Evolutionary conservation across 2,797 vertebrate species (phyloP).

Genomic region (Sebastes iracundus): DNA sequence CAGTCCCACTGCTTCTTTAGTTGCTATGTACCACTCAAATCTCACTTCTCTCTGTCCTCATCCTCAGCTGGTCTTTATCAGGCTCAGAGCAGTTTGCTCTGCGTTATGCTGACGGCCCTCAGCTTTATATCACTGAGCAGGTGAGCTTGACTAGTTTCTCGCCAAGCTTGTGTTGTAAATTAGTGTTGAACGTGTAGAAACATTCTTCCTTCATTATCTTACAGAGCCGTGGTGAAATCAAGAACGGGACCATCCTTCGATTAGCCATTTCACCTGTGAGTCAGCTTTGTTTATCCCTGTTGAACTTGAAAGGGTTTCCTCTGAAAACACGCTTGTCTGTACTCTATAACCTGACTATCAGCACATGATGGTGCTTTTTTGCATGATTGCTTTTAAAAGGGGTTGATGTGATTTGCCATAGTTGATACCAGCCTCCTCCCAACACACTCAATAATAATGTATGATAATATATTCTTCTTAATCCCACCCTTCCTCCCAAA

Average conservation of each 20-base stretch:
- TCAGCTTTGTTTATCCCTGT: slow-evolving; percentile 14
- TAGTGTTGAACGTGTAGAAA: neutral
- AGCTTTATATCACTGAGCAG: slow-evolving; percentile 99
- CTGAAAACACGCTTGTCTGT: neutral
- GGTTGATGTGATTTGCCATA: slow-evolving; percentile 14
- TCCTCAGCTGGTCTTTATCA: slow-evolving; percentile 92
- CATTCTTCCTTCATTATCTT: slow-evolving; percentile 30
- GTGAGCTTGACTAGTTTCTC: slow-evolving; percentile 68
- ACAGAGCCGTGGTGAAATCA: slow-evolving; percentile 95
- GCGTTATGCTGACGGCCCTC: slow-evolving; percentile 95
- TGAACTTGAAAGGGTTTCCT: neutral
- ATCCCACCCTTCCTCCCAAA: slow-evolving; percentile 24
- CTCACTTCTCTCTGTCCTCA: slow-evolving; percentile 6
- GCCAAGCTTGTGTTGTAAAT: neutral
- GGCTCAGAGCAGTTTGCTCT: slow-evolving; percentile 96
- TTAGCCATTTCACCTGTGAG: slow-evolving; percentile 95
- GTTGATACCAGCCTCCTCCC: neutral
- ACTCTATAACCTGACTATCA: neutral
- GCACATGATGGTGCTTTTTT: neutral
- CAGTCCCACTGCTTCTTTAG: neutral
- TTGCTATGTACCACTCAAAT: neutral
- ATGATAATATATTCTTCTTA: slow-evolving; percentile 42
- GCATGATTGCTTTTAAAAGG: slow-evolving; percentile 4
- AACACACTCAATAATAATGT: slow-evolving; percentile 22
- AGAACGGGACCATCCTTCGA: slow-evolving; percentile 97